phyloP scores from a whole-genome alignment of 2,797 vertebrate genomes.

The Vespertilio murinus region DNA sequence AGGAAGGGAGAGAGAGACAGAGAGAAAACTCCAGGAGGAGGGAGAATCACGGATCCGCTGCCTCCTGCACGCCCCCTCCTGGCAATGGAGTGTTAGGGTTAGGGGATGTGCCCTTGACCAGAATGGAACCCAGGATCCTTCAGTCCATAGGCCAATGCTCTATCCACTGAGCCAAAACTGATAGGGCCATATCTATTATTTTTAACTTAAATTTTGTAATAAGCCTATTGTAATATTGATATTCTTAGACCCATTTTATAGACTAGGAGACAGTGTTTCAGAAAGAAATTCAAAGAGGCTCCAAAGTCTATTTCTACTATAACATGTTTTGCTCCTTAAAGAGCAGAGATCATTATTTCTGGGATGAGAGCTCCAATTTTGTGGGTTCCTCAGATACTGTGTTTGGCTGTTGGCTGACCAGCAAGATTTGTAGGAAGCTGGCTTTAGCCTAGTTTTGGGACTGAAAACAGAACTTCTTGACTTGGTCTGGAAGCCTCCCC shows the following conservation, averaged over 20 bases:
- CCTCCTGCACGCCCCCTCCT: too few species aligned
- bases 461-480: slow-evolving; percentile 38
- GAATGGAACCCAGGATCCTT: too few species aligned
- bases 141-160: too few species aligned
- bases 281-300: background rate
- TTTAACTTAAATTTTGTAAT: slow-evolving; percentile 51
- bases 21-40: too few species aligned
- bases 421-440: slow-evolving; percentile 3
- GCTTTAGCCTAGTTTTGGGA: background rate
- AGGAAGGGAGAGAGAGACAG: too few species aligned
- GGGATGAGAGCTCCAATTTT: background rate
- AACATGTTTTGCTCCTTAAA: background rate
- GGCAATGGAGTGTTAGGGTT: too few species aligned
- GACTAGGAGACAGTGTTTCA: slow-evolving; percentile 37
- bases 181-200: too few species aligned
- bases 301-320: background rate
- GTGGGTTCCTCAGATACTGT: background rate
- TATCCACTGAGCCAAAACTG: too few species aligned
- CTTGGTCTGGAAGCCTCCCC: background rate
- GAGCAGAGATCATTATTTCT: slow-evolving; percentile 46
- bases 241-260: slow-evolving; percentile 35
- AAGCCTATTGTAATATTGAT: background rate
- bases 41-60: too few species aligned
- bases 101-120: too few species aligned
- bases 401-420: background rate